These are phyloP conservation scores for Cynocephalus volans DNA, from an alignment of 2,113 vertebrate species.

Conservation along the genomic window DNA sequence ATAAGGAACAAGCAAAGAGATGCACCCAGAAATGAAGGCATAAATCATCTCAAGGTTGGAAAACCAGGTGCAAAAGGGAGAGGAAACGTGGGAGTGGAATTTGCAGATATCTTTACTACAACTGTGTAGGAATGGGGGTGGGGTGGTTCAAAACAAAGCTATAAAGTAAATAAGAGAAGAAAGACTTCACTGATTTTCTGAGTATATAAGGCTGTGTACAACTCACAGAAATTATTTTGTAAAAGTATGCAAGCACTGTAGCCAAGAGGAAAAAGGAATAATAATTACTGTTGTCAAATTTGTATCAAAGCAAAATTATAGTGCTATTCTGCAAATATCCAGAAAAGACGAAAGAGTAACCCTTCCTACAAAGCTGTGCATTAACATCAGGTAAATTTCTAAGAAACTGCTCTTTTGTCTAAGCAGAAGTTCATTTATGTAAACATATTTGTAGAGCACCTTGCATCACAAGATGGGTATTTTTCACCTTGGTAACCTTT, in stretches of 20 bases:
- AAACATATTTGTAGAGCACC: background rate
- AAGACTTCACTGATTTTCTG: background rate
- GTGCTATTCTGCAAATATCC: background rate
- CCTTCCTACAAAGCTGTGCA: background rate
- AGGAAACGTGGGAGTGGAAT: background rate
- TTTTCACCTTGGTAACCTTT: background rate
- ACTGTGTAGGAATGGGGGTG: background rate
- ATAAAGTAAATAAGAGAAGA: background rate
- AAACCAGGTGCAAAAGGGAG: background rate
- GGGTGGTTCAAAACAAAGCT: background rate
- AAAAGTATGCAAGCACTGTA: background rate
- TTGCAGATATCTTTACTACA: background rate
- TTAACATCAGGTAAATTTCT: background rate
- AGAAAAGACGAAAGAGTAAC: background rate
- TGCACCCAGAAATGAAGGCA: conserved; percentile 3
- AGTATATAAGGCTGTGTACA: background rate
- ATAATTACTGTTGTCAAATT: background rate
- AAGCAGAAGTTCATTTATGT: background rate
- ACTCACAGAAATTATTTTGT: background rate
- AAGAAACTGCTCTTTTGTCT: conserved; percentile 26
- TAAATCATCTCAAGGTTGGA: background rate
- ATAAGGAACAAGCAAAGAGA: background rate
- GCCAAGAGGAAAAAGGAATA: background rate
- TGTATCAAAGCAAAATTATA: conserved; percentile 39
- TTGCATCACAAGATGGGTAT: background rate